Evolutionary conservation across 2,113 vertebrate species (phyloP).

Genomic region (Aramus guarauna): DNA sequence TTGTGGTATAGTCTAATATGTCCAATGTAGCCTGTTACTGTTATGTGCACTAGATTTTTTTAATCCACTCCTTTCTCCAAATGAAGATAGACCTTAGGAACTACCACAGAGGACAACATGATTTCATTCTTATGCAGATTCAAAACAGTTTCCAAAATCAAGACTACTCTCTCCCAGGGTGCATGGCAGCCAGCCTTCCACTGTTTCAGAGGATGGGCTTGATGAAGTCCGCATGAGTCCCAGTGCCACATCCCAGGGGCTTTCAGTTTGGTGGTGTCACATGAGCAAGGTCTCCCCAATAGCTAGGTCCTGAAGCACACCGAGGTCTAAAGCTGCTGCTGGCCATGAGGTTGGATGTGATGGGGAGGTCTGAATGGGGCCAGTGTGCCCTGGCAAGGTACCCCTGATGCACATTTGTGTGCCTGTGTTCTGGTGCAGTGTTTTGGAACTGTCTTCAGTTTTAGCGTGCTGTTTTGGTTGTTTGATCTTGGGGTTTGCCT

Average conservation of each 20-base stretch:
- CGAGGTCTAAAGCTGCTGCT: neutral
- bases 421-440: neutral
- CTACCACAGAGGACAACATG: neutral
- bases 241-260: neutral
- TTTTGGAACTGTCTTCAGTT: neutral
- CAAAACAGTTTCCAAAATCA: neutral
- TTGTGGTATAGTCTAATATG: neutral
- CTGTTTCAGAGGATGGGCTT: neutral
- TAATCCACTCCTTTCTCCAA: neutral
- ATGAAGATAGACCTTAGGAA: neutral
- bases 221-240: fast-evolving
- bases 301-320: neutral
- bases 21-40: neutral
- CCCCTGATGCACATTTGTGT: fast-evolving
- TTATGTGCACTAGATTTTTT: neutral
- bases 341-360: neutral
- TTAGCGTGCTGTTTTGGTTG: neutral
- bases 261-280: neutral
- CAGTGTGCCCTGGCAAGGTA: fast-evolving
- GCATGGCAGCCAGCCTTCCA: fast-evolving
- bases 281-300: fast-evolving
- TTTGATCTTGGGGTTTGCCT: neutral
- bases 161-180: too few species aligned
- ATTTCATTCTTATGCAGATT: neutral
- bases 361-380: neutral